Base-by-base conservation (phyloP, 2,888 invertebrate genomes). In the Ophion slaviceki region DNA sequence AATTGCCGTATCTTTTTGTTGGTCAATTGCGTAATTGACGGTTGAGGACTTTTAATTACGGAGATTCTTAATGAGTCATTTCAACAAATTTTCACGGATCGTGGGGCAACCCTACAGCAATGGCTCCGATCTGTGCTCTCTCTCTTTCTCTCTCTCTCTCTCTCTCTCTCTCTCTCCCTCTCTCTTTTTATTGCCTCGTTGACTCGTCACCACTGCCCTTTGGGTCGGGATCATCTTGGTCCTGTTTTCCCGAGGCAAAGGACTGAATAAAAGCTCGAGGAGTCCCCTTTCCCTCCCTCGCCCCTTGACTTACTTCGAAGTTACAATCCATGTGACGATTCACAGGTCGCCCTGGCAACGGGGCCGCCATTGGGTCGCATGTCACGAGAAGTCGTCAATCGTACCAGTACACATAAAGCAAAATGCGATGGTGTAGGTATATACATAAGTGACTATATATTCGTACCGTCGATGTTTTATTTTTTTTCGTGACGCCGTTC, bases 261-360 rank as follows among this genome's bases (percentile, higher is more conserved):
- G 80, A 78, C 36, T 64, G 86, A 86, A 80, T 83, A 83, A 86
- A 74, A 68, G 68, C 47, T 75, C 74, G 88, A 88, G 85, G 88
- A 91, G 90, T 92, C 91, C 90, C 91, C 92, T 92, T 92, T 92
- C 24, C 24, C 61, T 61, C 24, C 61, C n/a, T 5, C n/a, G 7
- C 6, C n/a, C 61, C 11, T 61, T n/a, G 14, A 66, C 66, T 32
- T 32, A 40, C 2, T 17, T 36, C 40, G 40, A n/a, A 20, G 20
- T 47, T 53, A 59, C 92, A 93, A 92, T 93, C 91, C 90, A 90
- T 87, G 91, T 92, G 92, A 92, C 91, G 91, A 91, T 91, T 91
- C 84, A 88, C 92, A 86, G 90, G 93, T 93, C 90, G 89, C 93
- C 93, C 90, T 93, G 93, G 93, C 91, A 93, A 93, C 92, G 90